A percentile compares a stretch with the other conserved stretches of the same genome.
Evolutionary conservation across 2,888 invertebrate species (phyloP).

Genomic region (Dryobotodes eremita): DNA sequence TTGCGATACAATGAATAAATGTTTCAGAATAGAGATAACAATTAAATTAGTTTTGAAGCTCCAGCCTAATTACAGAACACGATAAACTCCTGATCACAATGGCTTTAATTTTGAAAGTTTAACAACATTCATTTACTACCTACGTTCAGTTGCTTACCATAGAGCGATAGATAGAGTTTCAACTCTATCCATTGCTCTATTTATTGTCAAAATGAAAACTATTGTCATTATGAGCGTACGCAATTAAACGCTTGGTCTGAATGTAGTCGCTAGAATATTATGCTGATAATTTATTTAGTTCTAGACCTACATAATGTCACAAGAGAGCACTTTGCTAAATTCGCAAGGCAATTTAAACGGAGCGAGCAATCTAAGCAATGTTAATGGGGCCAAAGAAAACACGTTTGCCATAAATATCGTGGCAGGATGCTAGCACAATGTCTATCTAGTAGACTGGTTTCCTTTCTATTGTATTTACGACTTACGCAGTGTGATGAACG

Average conservation of each 20-base stretch:
- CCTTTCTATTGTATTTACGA: conserved; percentile 37
- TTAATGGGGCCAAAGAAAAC: conserved; percentile 48
- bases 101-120: background rate
- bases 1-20: conserved; percentile 3
- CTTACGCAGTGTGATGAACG: conserved; percentile 31
- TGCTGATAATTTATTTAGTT: background rate
- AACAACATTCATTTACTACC: background rate
- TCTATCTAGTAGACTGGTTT: conserved; percentile 36
- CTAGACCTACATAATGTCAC: background rate
- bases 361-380: conserved; percentile 32
- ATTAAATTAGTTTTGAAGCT: background rate
- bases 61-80: background rate
- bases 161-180: too few species aligned
- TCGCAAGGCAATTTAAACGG: conserved; percentile 7
- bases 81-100: background rate
- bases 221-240: background rate
- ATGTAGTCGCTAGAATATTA: background rate
- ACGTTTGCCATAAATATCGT: conserved; percentile 42
- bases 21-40: background rate
- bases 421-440: conserved; percentile 41
- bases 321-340: conserved; percentile 5
- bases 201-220: background rate
- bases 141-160: too few species aligned
- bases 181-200: too few species aligned
- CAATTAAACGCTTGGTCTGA: background rate